Base-by-base conservation (phyloP, 2,888 invertebrate species). In the Achlya flavicornis region DNA sequence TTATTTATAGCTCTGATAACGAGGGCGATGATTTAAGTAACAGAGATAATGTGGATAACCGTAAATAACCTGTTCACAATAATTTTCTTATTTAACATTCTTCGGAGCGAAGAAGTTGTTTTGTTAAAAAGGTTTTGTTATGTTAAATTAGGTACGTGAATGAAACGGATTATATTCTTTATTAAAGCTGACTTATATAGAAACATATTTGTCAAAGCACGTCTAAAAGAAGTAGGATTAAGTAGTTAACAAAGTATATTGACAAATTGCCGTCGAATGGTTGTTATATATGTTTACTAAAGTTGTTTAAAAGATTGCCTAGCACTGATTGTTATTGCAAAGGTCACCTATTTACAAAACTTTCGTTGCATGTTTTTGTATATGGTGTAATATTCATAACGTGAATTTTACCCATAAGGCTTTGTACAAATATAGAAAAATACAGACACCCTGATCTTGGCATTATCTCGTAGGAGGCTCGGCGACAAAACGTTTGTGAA, bases 1-100 rank as follows among this genome's bases (percentile, higher is more conserved):
- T 90, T 87, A 91, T 91, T 92, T 92, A 92, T 87, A 76, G 81
- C 75, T 67, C 74, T 78, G 91, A 91, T 92, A 92, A 87, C 85
- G 77, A 73, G 79, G 74, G 81, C 89, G 88, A 92, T 92, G 91
- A 92, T 92, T 91, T 91, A 91, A 90, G 88, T 83, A 88, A 84
- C 79, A 69, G 71, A 86, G 89, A 91, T 92, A 89, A 89, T 85
- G 81, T 80, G 79, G 81, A 87, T 89, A 84, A 80, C 81, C 75
- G 74, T 85, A 88, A 89, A 89, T 87, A 88, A 87, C 83, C 83
- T 85, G 86, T 85, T 84, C 84, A 81, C 83, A 80, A 84, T 86
- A 81, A 80, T 80, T 80, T 83, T 81, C 76, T 74, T 72, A 72
- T 68, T 72, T 61, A 64, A 19, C 16, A 59, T 57, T 64, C 48